These are phyloP conservation scores for Griposia aprilina DNA, from an alignment of 2,888 invertebrate species.

Conservation along the genomic window DNA sequence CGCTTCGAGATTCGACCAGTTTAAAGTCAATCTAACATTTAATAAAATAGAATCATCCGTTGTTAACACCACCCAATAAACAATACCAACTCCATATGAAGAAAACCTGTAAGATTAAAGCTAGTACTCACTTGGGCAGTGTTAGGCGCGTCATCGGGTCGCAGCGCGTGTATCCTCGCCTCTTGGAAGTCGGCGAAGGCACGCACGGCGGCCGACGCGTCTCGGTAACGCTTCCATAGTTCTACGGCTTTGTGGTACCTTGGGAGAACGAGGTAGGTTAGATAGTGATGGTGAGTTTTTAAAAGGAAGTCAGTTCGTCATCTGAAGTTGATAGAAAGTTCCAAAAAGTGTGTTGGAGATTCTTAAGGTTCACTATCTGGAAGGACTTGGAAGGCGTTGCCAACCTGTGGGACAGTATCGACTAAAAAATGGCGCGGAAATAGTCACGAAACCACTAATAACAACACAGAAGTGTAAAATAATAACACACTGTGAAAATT, in stretches of 20 bases:
- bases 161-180: conserved; percentile 92
- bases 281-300: not conserved
- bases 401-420: too few species aligned
- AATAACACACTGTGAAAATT: not conserved
- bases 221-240: conserved; percentile 95
- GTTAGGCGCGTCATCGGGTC: conserved; percentile 93
- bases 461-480: not conserved
- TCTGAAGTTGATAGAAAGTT: too few species aligned
- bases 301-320: not conserved
- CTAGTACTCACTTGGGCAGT: conserved; percentile 92
- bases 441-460: not conserved
- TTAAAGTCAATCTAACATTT: not conserved
- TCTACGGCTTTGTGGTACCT: conserved; percentile 95
- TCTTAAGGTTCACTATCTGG: too few species aligned
- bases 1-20: not conserved
- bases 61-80: conserved; percentile 14
- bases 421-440: not conserved
- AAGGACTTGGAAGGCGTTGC: too few species aligned
- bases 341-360: too few species aligned
- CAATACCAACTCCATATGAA: not conserved
- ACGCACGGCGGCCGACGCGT: conserved; percentile 94
- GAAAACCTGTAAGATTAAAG: conserved; percentile 8
- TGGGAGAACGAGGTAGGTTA: not conserved
- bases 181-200: conserved; percentile 94
- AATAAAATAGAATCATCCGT: not conserved